Evolutionary conservation across 2,113 vertebrate species (phyloP), one percentile per base, ranked within the genome.

Genomic region (Sclerurus mexicanus): DNA sequence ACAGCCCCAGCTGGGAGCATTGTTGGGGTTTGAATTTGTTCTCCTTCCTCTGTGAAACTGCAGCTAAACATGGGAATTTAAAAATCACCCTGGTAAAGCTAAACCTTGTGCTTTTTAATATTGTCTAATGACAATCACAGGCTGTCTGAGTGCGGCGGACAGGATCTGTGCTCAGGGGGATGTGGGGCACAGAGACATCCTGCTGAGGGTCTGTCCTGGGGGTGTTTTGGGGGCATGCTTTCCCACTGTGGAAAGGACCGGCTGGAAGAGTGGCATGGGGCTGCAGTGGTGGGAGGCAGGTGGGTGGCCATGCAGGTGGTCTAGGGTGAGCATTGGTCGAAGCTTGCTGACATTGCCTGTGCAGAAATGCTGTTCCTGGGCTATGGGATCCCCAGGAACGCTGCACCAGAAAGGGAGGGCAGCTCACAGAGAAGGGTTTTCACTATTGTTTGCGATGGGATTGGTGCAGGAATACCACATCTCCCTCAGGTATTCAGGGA

Each of bases 351-450:
- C 5, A 3, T 27, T 1, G 1, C 5, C 22, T 0, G 0, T 3
- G 30, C 46, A 55, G 83, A 62, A 78, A 22, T 7, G 49, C 83
- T 39, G 67, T 40, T 84, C 64, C 79, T 37, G 42, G 69, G 49
- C 49, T 84, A 1, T 42, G 22, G 21, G 35, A 77, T 69, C 49
- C 64, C 69, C 42, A 64, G 78, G 78, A 87, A 49, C 4, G 15
- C 60, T 1, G 3, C 33, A 0, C 10, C 46, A 39, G 83, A 67
- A 84, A 55, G 37, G 74, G 37, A 77, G 55, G 44, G 49, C 6
- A 0, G 52, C 66, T 94, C 73, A 94, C 95, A 94, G 89, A 95
- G 95, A 53, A 81, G 47, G 30, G 89, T 95, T 95, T 92, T 95
- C 95, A 91, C 72, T 80, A 33, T 76, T 90, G 89, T 95, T 86